These are phyloP conservation scores for Latrodectus hesperus DNA, from an alignment of 2,888 invertebrate species.

Conservation along the genomic window DNA sequence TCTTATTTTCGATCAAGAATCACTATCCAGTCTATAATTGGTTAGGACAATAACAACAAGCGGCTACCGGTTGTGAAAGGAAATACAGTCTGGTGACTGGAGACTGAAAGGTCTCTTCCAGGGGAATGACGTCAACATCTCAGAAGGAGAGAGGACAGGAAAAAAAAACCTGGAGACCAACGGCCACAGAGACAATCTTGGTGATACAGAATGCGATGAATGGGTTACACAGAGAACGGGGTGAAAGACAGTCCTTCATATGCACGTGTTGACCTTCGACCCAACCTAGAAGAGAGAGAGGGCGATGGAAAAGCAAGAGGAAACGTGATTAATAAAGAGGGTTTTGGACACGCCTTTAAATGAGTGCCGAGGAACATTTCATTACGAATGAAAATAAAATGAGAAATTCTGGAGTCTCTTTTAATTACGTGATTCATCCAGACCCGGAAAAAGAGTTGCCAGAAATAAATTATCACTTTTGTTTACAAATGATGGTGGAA, in stretches of 20 bases:
- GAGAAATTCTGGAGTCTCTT: too few species aligned
- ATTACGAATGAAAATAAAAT: too few species aligned
- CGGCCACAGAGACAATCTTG: background rate
- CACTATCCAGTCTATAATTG: background rate
- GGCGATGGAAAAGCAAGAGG: too few species aligned
- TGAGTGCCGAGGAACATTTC: too few species aligned
- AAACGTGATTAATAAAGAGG: too few species aligned
- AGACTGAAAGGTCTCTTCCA: constrained; percentile 20
- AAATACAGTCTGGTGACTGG: background rate
- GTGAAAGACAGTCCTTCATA: background rate
- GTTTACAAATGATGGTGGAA: too few species aligned
- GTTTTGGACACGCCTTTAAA: too few species aligned
- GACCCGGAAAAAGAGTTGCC: too few species aligned
- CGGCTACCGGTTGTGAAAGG: background rate
- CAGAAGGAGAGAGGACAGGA: background rate
- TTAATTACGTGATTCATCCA: too few species aligned
- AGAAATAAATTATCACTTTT: too few species aligned
- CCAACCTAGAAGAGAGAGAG: background rate
- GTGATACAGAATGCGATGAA: background rate
- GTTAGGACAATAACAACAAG: background rate
- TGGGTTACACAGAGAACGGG: background rate
- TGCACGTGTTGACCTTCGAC: background rate
- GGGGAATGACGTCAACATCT: constrained; percentile 31
- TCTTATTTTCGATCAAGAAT: background rate
- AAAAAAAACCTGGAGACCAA: background rate